Evolutionary conservation across 2,888 invertebrate species (phyloP), one percentile per base, ranked within the genome.

Genomic region (Cordilura impudica): DNA sequence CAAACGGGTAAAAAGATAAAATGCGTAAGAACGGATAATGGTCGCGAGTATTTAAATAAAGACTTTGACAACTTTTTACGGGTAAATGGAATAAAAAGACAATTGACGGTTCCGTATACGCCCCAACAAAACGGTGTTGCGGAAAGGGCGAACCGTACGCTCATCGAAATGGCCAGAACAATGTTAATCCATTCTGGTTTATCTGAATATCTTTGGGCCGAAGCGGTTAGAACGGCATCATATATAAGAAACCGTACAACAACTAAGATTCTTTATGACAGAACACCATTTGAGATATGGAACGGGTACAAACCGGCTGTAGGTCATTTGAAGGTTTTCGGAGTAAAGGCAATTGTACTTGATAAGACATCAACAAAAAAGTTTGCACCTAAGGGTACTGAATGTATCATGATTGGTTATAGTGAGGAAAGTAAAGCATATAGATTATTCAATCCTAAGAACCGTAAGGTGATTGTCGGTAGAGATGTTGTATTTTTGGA

Each of bases 401-500:
- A 66, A 18, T 75, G 21, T 35, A 51, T 67, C n/a, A 75, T 79
- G 71, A 53, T 79, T 10, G 75, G 63, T 1, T 75, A 79, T 39
- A 71, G 67, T 19, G 54, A 74, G 18, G 49, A 53, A 12, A 63
- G 65, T 31, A 80, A 80, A 39, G 74, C 65, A 8, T 74, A 79
- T 51, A 53, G 60, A 45, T 51, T 79, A 16, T 75, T 51, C 29
- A 49, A 61, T 31, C 23, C 49, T 39, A 29, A 51, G 16, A 61
- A 29, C 45, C 60, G 60, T 10, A 61, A 70, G 23, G 54, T 66
- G 6, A 19, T 74, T 8, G 31, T 61, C 4, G 74, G 54, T 18
- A 60, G 77, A 49, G 67, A 77, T 23, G 77, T 81, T 4, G 39
- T 74, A 26, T 70, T 81, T 60, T 47, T 66, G 2, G 76, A 66